These are phyloP conservation scores for Idaea straminata DNA, from an alignment of 2,888 invertebrate genomes.

Conservation along the genomic window DNA sequence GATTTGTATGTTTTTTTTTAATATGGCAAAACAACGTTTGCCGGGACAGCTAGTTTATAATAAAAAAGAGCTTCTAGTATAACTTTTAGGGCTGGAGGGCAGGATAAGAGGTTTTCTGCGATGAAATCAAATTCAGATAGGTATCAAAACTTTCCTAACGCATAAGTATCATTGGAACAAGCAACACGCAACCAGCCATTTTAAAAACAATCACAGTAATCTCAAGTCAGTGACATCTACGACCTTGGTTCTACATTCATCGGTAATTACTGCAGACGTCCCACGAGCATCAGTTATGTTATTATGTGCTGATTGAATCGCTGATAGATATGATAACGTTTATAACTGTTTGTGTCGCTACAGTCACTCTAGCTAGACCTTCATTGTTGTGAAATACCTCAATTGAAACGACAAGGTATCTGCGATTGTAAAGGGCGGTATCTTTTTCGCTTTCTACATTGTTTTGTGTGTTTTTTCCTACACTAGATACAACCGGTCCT, in stretches of 20 bases:
- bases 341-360: conserved; percentile 26
- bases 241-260: conserved; percentile 60
- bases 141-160: not conserved
- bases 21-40: too few relatives aligned
- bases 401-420: too few relatives aligned
- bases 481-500: too few relatives aligned
- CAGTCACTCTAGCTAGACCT: not conserved
- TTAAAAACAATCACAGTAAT: not conserved
- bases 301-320: conserved; percentile 34
- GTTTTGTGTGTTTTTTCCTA: too few relatives aligned
- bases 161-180: not conserved
- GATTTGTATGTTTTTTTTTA: too few relatives aligned
- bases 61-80: too few relatives aligned
- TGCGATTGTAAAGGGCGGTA: too few relatives aligned
- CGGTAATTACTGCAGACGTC: conserved; percentile 44
- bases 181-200: not conserved
- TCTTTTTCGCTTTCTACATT: too few relatives aligned
- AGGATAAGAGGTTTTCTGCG: too few relatives aligned
- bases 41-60: too few relatives aligned
- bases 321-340: conserved; percentile 37
- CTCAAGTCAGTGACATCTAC: conserved; percentile 35
- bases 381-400: not conserved
- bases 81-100: too few relatives aligned
- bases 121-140: too few relatives aligned
- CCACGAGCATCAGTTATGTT: conserved; percentile 44